Base-by-base conservation (phyloP, 92 coral and sea anemone genomes). In the Actinernus sp. region DNA sequence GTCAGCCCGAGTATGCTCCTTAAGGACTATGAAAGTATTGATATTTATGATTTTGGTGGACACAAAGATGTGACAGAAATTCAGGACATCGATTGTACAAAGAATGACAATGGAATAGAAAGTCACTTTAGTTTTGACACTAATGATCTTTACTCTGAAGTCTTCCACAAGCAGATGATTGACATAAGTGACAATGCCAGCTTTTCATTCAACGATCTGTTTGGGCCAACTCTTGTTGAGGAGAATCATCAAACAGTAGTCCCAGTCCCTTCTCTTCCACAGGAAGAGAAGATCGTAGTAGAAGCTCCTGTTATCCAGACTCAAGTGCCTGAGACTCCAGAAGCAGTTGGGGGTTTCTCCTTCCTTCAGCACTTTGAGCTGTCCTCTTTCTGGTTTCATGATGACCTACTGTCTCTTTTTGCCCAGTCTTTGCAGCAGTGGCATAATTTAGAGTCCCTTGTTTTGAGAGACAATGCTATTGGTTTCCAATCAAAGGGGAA, bases 271-370 rank as follows among this genome's bases (percentile, higher is more conserved):
- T 17, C 8, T 23, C 47, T 47, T 10, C 66, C 26, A 3, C 41
- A 45, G 0, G 56, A 56, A 43, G 64, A 70, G 40, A 43, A 70
- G 20, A 36, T 34, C 24, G 38, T 41, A 3, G 18, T 37, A 11
- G 53, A 19, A 27, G 38, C 16, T 54, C 24, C 21, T 1, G 41
- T 33, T 3, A 70, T 55, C 21, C 66, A 43, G 47, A 46, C 39
- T 10, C 56, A 55, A 57, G 78, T 57, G 13, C 78, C 78, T 4
- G 78, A 70, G 26, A 70, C 78, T 6, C 78, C 78, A 5, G 78
- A 70, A 45, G 78, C 78, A n/a, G 78, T 70, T n/a, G 78, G 78
- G 12, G 78, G 78, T 24, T 70, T 70, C 18, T 70, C 78, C n/a
- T 70, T 70, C 22, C 66, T 70, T 17, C 78, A 70, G 46, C 73